A percentile compares a stretch with the other conserved stretches of the same genome.
Conservation (phyloP, 2,113 vertebrate species). For the Rhynchopsitta pachyrhyncha region DNA sequence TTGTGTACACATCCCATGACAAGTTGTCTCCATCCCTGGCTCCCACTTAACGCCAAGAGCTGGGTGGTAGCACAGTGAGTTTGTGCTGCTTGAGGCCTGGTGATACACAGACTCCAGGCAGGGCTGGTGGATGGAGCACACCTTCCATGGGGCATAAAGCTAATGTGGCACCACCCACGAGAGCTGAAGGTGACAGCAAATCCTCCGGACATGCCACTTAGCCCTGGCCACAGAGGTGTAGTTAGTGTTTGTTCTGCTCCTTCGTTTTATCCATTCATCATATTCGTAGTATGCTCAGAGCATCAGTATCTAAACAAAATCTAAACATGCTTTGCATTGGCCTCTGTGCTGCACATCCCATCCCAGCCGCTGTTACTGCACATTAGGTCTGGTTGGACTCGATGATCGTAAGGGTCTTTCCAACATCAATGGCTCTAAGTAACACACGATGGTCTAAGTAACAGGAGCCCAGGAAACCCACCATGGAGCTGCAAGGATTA, state of each 20-base stretch:
- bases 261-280: neutral
- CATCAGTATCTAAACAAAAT: neutral
- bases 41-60: accelerated
- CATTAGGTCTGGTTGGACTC: neutral
- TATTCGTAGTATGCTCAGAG: neutral
- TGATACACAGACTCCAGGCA: neutral
- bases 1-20: neutral
- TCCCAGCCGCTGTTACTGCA: neutral
- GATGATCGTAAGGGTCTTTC: neutral
- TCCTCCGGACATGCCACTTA: neutral
- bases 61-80: neutral
- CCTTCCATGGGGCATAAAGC: neutral
- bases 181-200: neutral
- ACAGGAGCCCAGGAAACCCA: neutral
- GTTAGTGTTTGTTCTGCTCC: neutral
- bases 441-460: neutral
- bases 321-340: neutral
- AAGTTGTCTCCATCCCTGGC: neutral
- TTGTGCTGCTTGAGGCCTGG: neutral
- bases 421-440: neutral
- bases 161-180: accelerated
- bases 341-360: neutral
- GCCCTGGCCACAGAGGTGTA: neutral
- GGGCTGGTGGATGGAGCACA: neutral
- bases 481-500: accelerated